phyloP scores from a whole-genome alignment of 1,140 invertebrate species.

The Lordiphosa collinella region DNA sequence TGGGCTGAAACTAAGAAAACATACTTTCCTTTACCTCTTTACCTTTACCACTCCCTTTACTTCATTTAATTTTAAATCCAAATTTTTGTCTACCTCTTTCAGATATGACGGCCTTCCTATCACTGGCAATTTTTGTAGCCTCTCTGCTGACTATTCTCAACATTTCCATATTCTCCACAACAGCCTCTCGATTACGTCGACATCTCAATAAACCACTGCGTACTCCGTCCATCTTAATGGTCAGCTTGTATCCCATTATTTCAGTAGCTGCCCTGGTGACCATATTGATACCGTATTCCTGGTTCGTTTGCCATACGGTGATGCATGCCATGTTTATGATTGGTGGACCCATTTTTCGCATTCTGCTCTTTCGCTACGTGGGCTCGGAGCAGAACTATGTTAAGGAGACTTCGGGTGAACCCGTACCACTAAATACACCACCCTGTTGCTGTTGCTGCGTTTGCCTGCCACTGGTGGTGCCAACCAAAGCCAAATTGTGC shows the following conservation, averaged over 20 bases:
- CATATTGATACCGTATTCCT: constrained; percentile 64
- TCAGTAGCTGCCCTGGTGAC: constrained; percentile 65
- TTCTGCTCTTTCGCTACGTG: constrained; percentile 65
- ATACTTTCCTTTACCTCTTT: too few relatives aligned
- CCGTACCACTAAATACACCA: constrained; percentile 60
- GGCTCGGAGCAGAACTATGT: constrained; percentile 64
- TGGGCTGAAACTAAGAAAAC: too few relatives aligned
- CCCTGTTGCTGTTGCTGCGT: constrained; percentile 68
- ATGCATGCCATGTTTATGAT: constrained; percentile 77
- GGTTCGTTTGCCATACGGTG: constrained; percentile 73
- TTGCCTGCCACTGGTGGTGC: constrained; percentile 57
- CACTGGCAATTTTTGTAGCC: constrained; percentile 63
- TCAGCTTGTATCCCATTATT: constrained; percentile 68
- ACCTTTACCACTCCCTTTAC: too few relatives aligned
- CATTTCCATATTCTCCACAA: constrained; percentile 62
- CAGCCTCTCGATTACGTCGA: constrained; percentile 47
- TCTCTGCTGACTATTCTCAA: constrained; percentile 64
- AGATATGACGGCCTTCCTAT: constrained; percentile 73
- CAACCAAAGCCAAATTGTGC: constrained; percentile 60
- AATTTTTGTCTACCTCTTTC: background rate
- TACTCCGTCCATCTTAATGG: constrained; percentile 55
- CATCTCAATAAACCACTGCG: constrained; percentile 47
- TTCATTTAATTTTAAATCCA: background rate
- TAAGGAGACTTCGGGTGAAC: constrained; percentile 56
- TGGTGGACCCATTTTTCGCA: constrained; percentile 57